Conservation (phyloP, 2,113 vertebrate species). For the Turdus rufiventris region DNA sequence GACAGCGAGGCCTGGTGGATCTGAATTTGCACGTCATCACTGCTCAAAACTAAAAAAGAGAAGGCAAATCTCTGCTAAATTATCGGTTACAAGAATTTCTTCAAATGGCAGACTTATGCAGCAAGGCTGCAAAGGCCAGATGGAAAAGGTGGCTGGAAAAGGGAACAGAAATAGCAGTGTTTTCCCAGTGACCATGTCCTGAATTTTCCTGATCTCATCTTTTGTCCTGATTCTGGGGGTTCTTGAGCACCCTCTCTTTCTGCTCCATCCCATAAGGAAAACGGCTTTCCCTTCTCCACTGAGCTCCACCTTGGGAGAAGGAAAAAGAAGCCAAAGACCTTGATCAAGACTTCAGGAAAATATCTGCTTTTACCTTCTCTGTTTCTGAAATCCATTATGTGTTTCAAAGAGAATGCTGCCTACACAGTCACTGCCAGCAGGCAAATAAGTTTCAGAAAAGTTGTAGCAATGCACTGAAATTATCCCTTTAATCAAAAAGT, state of each 20-base stretch:
- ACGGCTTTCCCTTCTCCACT: background rate
- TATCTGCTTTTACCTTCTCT: fast-evolving
- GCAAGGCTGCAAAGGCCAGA: background rate
- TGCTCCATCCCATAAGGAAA: background rate
- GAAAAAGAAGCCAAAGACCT: background rate
- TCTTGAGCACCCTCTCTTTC: background rate
- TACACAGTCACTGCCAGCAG: background rate
- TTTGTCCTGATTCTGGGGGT: background rate
- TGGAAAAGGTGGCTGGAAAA: background rate
- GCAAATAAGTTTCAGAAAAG: background rate
- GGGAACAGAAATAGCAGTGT: background rate
- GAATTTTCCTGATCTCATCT: background rate
- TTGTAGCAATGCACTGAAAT: background rate
- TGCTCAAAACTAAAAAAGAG: background rate
- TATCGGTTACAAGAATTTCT: background rate
- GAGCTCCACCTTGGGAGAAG: background rate
- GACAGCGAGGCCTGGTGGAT: background rate
- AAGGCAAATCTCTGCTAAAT: background rate
- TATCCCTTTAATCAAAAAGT: background rate
- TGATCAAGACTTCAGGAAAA: background rate
- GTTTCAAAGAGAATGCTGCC: background rate
- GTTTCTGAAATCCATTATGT: background rate
- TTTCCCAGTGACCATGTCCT: background rate
- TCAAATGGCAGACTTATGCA: background rate
- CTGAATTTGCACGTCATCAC: background rate